A percentile compares a stretch with the other conserved stretches of the same genome.
phyloP scores from a whole-genome alignment of 2,797 vertebrate species.

The Typhlichthys subterraneus region DNA sequence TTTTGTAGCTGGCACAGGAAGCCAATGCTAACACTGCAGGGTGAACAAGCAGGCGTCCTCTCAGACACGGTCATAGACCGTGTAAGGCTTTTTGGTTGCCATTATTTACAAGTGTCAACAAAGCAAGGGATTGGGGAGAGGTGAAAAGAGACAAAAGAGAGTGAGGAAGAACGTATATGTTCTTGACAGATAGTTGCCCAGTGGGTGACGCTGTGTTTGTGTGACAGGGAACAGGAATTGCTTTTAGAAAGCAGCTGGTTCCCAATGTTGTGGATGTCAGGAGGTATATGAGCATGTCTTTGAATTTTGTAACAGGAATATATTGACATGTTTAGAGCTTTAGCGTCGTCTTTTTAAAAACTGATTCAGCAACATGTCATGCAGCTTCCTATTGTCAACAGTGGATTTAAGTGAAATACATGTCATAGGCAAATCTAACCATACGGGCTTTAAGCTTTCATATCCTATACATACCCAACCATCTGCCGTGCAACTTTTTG shows the following conservation, averaged over 20 bases:
- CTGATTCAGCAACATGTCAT: constrained; percentile 44
- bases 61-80: constrained; percentile 19
- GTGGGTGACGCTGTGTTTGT: constrained; percentile 33
- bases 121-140: constrained; percentile 39
- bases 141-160: constrained; percentile 1
- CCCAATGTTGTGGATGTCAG: constrained; percentile 19
- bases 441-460: constrained; percentile 44
- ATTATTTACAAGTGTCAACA: constrained; percentile 34
- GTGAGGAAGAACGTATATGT: constrained; percentile 49
- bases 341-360: constrained; percentile 23
- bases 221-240: constrained; percentile 39
- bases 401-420: constrained; percentile 24
- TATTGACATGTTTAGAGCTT: constrained; percentile 50
- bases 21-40: constrained; percentile 33
- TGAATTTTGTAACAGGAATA: constrained; percentile 36
- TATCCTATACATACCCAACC: constrained; percentile 27
- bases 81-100: constrained; percentile 9
- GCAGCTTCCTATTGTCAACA: constrained; percentile 42
- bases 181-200: constrained; percentile 64
- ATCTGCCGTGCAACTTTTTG: constrained; percentile 34
- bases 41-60: constrained; percentile 28
- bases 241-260: constrained; percentile 66
- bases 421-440: constrained; percentile 20
- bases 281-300: constrained; percentile 34
- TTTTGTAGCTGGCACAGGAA: constrained; percentile 20